phyloP scores from a whole-genome alignment of 2,113 vertebrate genomes.

The Chaenocephalus aceratus region DNA sequence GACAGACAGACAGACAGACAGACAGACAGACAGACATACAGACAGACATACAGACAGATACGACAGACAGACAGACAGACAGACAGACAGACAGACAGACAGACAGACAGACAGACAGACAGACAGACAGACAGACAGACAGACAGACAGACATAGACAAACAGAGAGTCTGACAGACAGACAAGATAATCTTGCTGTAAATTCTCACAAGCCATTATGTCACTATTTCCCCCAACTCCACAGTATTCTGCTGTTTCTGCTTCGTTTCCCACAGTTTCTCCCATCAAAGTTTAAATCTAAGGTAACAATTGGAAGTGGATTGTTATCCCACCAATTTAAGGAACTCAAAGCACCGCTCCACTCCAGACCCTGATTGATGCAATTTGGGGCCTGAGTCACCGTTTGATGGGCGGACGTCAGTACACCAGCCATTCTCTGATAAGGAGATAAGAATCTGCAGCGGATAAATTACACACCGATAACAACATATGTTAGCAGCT shows the following conservation, averaged over 20 bases:
- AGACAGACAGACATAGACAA: background rate
- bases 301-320: constrained; percentile 47
- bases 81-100: constrained; percentile 1
- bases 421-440: constrained; percentile 70
- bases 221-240: background rate
- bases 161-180: background rate
- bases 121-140: background rate
- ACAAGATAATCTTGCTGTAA: background rate
- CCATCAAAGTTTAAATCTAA: constrained; percentile 56
- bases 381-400: constrained; percentile 62
- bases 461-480: constrained; percentile 81
- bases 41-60: background rate
- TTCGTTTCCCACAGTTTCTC: constrained; percentile 52
- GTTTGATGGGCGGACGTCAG: constrained; percentile 67
- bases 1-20: background rate
- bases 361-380: constrained; percentile 66
- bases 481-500: constrained; percentile 80
- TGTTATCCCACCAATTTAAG: constrained; percentile 47
- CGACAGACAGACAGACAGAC: constrained; percentile 39
- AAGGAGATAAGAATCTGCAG: constrained; percentile 82
- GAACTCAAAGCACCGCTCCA: constrained; percentile 41
- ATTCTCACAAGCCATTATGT: background rate
- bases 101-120: constrained; percentile 39
- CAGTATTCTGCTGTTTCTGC: background rate
- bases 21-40: constrained; percentile 3